Evolutionary conservation across 2,888 invertebrate genomes (phyloP), one percentile per base, ranked within the genome.

Genomic region (Lomographa bimaculata): DNA sequence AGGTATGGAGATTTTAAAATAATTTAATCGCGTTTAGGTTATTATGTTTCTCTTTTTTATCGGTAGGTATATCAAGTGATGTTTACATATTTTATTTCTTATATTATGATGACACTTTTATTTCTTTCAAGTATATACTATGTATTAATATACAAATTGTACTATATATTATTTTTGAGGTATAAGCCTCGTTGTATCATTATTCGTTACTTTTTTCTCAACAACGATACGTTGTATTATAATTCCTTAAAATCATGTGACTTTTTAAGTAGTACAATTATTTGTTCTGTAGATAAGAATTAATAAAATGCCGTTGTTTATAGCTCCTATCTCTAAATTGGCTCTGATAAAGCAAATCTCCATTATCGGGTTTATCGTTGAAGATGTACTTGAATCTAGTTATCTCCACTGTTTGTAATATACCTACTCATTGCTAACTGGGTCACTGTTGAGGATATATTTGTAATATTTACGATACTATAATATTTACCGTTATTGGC

Each of bases 301-400:
- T 32, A 29, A 26, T 51, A 45, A 47, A 25, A 39, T 11, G 41
- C 43, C 38, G 9, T 35, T 36, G 25, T 26, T 40, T 37, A 29
- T 9, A 12, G 23, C 21, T 34, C 6, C 37, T 64, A 61, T 64
- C 60, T 57, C 38, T 52, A 36, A 56, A 54, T 47, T 50, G 42
- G 33, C 45, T 29, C 34, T 51, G 64, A 68, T 67, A 68, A 58
- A 57, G 47, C 53, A 59, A 66, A 67, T 68, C 60, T 64, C 54
- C 36, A 47, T 59, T 39, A 62, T 67, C 63, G 49, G 59, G 50
- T 56, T 70, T 71, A 72, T 71, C 71, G 52, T 57, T 57, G 38
- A 41, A 43, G 56, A 57, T 50, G 55, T 47, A 21, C 38, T 39
- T 25, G 8, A 17, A 5, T 17, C 14, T 14, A 14, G 38, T 50